Conservation (phyloP, 2,797 vertebrate species). For the Cyprinodon diabolis region DNA sequence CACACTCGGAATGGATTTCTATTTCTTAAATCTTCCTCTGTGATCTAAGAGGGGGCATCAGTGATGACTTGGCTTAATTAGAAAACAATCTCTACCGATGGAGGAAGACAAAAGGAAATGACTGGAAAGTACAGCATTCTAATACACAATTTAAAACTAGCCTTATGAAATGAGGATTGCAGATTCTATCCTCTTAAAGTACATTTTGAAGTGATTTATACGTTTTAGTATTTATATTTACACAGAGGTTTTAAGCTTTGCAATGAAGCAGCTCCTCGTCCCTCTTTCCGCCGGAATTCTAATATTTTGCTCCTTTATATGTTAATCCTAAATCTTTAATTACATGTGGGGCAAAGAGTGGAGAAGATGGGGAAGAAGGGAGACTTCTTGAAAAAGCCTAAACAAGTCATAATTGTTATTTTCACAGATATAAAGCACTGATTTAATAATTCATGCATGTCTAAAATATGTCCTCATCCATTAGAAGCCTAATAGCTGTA, state of each 20-base stretch:
- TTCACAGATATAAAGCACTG: constrained; percentile 39
- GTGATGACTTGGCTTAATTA: constrained; percentile 52
- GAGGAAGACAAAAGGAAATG: constrained; percentile 50
- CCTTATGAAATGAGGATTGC: constrained; percentile 45
- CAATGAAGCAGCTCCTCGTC: constrained; percentile 46
- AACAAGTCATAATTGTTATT: constrained; percentile 68
- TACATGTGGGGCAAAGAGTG: constrained; percentile 14
- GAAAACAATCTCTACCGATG: constrained; percentile 27
- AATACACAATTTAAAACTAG: constrained; percentile 49
- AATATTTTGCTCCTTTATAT: constrained; percentile 17
- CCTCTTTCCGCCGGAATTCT: constrained; percentile 40
- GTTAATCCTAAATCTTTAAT: constrained; percentile 58
- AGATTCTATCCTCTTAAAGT: constrained; percentile 43
- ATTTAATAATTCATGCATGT: constrained; percentile 37
- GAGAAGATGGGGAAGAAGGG: neutral
- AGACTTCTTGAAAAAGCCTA: constrained; percentile 55
- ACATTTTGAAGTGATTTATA: constrained; percentile 45
- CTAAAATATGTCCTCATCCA: constrained; percentile 1
- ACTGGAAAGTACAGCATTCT: constrained; percentile 56
- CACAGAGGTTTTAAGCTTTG: constrained; percentile 48
- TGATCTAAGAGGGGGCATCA: constrained; percentile 29
- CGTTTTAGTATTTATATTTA: constrained; percentile 27
- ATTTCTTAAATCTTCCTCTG: constrained; percentile 38
- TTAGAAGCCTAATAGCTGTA: constrained; percentile 19
- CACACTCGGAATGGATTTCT: constrained; percentile 22